Evolutionary conservation across 2,888 invertebrate species (phyloP), one percentile per base, ranked within the genome.

Genomic region (Scelioninae gen. 1): DNA sequence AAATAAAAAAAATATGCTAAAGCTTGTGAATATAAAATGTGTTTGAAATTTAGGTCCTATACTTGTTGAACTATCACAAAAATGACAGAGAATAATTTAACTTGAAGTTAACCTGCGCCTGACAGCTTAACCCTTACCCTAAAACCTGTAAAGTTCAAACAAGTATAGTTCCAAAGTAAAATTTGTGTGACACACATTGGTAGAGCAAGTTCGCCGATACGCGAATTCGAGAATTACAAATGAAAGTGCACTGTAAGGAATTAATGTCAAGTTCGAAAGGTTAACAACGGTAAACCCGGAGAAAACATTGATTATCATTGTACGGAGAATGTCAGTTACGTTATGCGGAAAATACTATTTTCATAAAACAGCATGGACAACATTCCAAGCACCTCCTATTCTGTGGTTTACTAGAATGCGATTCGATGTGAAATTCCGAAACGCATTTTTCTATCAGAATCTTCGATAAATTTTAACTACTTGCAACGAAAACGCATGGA

Each of bases 331-430:
- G 63, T 78, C 69, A 56, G 78, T 71, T 78, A 56, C 69, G 71
- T 65, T 78, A 78, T 71, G 68, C 78, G 63, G 78, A 78, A 78
- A 62, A 78, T 65, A 56, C 62, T 78, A 23, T 78, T 71, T 78
- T 78, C 78, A 65, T 78, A 71, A 78, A 78, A 47, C 69, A 69
- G 63, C 78, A 56, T 71, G 69, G 71, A 71, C 78, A 66, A 40
- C 78, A 78, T 78, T 78, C 77, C 69, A 69, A 69, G 69, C 63
- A 63, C 78, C 71, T 63, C 56, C 63, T 63, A 49, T 78, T 78
- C 78, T 55, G 56, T 56, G 29, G 78, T n/a, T 55, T 49, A 60
- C 63, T 71, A 63, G 56, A 71, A 78, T 78, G 78, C 69, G 63
- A 78, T 71, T 71, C 63, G 69, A 71, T 56, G 63, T 43, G 51